phyloP scores from a whole-genome alignment of 2,797 vertebrate species.

The Siniperca scherzeri region DNA sequence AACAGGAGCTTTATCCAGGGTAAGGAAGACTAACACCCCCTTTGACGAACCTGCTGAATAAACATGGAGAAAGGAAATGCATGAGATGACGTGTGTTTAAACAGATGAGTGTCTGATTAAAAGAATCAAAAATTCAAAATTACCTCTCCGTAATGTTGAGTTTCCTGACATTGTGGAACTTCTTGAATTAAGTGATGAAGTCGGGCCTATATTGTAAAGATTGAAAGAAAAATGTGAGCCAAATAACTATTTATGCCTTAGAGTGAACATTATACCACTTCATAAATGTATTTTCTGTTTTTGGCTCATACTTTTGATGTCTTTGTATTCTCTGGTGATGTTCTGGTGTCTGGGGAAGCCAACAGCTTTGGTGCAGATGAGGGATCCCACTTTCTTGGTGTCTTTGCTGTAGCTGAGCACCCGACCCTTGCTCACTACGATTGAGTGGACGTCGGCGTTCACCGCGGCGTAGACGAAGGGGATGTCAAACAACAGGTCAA shows the following conservation, averaged over 20 bases:
- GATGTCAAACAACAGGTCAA: constrained; percentile 87
- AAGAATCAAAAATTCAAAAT: not conserved
- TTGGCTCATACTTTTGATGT: constrained; percentile 75
- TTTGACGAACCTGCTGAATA: constrained; percentile 25
- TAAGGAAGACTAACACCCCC: constrained; percentile 77
- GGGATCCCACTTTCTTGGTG: constrained; percentile 85
- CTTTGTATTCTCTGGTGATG: constrained; percentile 91
- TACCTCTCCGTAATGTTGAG: constrained; percentile 68
- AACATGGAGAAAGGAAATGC: not conserved
- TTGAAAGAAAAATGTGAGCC: constrained; percentile 16
- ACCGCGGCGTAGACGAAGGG: constrained; percentile 93
- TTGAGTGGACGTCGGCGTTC: constrained; percentile 88
- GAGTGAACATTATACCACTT: not conserved
- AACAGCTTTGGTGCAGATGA: constrained; percentile 94
- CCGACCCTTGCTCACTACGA: constrained; percentile 78
- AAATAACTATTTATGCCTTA: not conserved
- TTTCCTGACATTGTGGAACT: constrained; percentile 45
- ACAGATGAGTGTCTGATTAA: accelerated
- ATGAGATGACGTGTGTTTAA: constrained; percentile 6
- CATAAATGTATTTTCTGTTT: constrained; percentile 48
- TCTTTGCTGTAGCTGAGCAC: constrained; percentile 84
- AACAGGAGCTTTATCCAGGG: constrained; percentile 83
- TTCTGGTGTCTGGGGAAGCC: constrained; percentile 83
- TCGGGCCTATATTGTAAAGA: constrained; percentile 58
- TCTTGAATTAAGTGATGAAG: constrained; percentile 57